Base-by-base conservation (phyloP, 1,140 invertebrate species). In the Musca domestica region DNA sequence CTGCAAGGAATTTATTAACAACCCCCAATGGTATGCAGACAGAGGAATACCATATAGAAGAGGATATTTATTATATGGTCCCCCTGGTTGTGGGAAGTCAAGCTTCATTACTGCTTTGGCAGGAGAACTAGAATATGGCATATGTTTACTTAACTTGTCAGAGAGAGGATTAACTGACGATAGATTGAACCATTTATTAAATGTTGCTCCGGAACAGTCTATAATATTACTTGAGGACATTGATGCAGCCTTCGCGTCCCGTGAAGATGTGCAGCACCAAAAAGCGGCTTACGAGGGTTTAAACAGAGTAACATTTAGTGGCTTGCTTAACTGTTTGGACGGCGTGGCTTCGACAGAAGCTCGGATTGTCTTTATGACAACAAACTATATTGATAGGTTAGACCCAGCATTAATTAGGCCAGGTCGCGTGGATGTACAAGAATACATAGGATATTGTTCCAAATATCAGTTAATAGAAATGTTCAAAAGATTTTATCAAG, bases 261-360 rank as follows among this genome's bases (percentile, higher is more conserved):
- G 96, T 73, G 94, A 96, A 84, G 90, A 97, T 70, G 88, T 89
- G 0, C 48, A 82, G 0, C 81, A 85, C 66, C 88, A 89, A 73
- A 91, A 94, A 80, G 86, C 91, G 0, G 95, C 94, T 0, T 99
- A 90, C 78, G 94, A 98, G 78, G 98, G 98, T 0, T 84, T 99
- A 20, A 98, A 94, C 74, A 83, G 95, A 67, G 92, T 99, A 2
- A 99, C 98, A 0, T 93, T 99, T 69, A 99, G 96, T 83, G 98
- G 98, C 27, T 86, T 99, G 34, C 83, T 99, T 4, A 99, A 99
- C 85, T 98, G 96, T 77, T 84, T 99, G 20, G 98, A 99, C 85
- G 98, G 98, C 14, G 98, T 99, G n/a, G 96, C 95, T 3, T 98
- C 96, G 30, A 92, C 97, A 4, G 98, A 99, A 85, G 98, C 94